These are phyloP conservation scores for Ophion ventricosus DNA, from an alignment of 2,888 invertebrate genomes.

Conservation along the genomic window DNA sequence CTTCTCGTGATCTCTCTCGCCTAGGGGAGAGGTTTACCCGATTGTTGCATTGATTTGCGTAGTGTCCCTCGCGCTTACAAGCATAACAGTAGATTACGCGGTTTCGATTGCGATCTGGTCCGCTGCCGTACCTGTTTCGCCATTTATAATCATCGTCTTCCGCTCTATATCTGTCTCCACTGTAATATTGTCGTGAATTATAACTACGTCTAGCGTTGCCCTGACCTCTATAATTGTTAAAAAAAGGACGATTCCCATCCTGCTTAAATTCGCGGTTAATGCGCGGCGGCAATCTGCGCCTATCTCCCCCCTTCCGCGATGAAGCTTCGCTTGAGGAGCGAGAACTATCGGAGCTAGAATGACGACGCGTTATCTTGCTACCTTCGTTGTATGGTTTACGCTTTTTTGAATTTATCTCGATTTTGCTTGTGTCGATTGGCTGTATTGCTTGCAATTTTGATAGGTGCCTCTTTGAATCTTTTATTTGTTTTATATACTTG, in stretches of 20 bases:
- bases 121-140: neutral
- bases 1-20: neutral
- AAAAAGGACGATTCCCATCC: neutral
- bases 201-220: neutral
- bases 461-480: neutral
- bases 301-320: slow-evolving; percentile 22
- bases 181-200: neutral
- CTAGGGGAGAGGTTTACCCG: neutral
- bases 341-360: neutral
- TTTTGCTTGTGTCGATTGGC: neutral
- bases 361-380: neutral
- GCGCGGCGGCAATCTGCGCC: slow-evolving; percentile 1
- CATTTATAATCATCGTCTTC: neutral
- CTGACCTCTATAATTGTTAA: neutral
- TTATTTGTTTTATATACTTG: neutral
- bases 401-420: neutral
- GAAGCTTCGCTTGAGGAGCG: slow-evolving; percentile 24
- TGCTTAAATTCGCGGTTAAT: neutral
- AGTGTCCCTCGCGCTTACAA: slow-evolving; percentile 3
- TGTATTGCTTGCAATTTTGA: neutral
- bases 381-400: neutral
- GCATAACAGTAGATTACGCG: neutral
- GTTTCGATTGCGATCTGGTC: neutral
- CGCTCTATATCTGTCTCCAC: neutral
- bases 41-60: slow-evolving; percentile 15